Conservation (phyloP, 2,888 invertebrate genomes). For the Pheosia gnoma region DNA sequence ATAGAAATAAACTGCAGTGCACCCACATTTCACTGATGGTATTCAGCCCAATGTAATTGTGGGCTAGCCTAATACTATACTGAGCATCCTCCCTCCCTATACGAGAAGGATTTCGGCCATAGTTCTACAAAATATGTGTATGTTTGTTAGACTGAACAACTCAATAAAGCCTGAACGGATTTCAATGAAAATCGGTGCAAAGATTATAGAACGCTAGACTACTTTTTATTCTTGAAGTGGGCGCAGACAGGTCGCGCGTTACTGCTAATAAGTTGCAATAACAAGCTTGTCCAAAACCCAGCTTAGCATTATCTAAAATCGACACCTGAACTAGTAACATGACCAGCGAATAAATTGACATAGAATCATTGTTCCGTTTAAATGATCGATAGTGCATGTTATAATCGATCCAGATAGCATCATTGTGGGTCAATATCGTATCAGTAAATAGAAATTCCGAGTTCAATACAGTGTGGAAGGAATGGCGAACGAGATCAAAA, state of each 20-base stretch:
- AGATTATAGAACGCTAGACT: too few species aligned
- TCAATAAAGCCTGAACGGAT: too few species aligned
- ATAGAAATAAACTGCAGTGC: too few species aligned
- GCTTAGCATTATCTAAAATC: constrained; percentile 4
- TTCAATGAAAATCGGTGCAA: too few species aligned
- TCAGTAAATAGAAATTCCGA: constrained; percentile 5
- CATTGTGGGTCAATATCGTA: constrained; percentile 5
- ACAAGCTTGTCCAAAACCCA: neutral
- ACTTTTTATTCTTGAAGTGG: too few species aligned
- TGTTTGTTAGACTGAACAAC: too few species aligned
- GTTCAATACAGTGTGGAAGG: neutral
- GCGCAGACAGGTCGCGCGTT: neutral
- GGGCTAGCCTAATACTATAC: too few species aligned
- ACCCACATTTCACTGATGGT: too few species aligned
- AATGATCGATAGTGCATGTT: constrained; percentile 7
- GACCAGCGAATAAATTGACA: constrained; percentile 5
- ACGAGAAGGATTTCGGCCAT: too few species aligned
- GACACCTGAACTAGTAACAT: constrained; percentile 3
- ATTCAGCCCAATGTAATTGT: too few species aligned
- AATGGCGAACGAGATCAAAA: neutral
- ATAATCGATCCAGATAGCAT: constrained; percentile 6
- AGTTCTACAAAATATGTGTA: too few species aligned
- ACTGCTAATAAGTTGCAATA: neutral
- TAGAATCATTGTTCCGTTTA: constrained; percentile 5
- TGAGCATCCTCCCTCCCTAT: too few species aligned